phyloP scores from a whole-genome alignment of 2,797 vertebrate genomes.

The Cynodonichthys magdalenae region DNA sequence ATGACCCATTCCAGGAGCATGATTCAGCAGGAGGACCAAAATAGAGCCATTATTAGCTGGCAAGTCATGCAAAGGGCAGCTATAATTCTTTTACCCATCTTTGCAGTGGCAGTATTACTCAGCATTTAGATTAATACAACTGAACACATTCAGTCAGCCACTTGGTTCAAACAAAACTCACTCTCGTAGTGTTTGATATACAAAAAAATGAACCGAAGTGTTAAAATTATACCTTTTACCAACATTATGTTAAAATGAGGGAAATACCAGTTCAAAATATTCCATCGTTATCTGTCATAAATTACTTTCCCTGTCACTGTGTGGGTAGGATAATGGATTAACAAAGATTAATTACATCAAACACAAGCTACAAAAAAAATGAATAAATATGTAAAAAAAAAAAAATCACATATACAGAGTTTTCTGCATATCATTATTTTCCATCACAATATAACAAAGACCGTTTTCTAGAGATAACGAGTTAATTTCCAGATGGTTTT shows the following conservation, averaged over 20 bases:
- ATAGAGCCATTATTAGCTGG: slow-evolving; percentile 73
- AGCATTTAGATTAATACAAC: slow-evolving; percentile 58
- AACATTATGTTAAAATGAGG: neutral
- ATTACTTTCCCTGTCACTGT: neutral
- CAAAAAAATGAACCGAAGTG: neutral
- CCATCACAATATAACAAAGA: too few relatives aligned
- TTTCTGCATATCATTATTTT: too few relatives aligned
- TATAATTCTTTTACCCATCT: slow-evolving; percentile 61
- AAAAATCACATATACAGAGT: too few relatives aligned
- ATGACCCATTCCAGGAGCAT: slow-evolving; percentile 68
- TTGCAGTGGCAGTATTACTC: slow-evolving; percentile 61
- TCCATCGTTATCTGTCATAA: neutral
- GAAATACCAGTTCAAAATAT: neutral
- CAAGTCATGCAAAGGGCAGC: slow-evolving; percentile 56
- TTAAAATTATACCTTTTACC: neutral
- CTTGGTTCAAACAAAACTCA: neutral
- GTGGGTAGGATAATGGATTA: neutral
- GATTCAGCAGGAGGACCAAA: slow-evolving; percentile 76
- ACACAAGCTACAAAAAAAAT: neutral
- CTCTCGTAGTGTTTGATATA: neutral
- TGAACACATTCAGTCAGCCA: neutral
- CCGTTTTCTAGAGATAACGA: too few relatives aligned
- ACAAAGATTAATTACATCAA: neutral
- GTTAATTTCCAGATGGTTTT: too few relatives aligned
- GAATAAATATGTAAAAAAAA: too few relatives aligned